Percentiles rank a stretch among this genome's conserved stretches.
phyloP scores from a whole-genome alignment of 2,113 vertebrate genomes.

The Acanthochromis polyacanthus region DNA sequence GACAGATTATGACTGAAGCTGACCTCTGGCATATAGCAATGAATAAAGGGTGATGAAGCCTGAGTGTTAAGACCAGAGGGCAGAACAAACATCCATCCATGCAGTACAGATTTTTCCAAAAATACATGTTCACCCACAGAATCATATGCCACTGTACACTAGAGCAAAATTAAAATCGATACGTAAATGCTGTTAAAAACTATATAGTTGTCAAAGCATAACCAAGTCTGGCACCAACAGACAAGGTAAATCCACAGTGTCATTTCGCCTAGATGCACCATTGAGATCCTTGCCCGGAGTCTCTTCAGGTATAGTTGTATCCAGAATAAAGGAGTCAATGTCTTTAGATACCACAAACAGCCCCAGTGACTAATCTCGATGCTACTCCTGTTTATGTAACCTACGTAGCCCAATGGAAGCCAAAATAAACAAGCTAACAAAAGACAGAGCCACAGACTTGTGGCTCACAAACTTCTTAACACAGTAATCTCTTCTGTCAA shows the following conservation, averaged over 20 bases:
- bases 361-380: not conserved
- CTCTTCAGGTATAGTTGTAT: too few species aligned
- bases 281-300: too few species aligned
- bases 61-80: slow-evolving; percentile 7
- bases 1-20: too few species aligned
- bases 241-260: too few species aligned
- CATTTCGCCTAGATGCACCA: too few species aligned
- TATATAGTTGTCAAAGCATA: too few species aligned
- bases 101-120: not conserved
- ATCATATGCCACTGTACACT: slow-evolving; percentile 1
- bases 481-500: not conserved
- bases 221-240: too few species aligned
- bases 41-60: slow-evolving; percentile 10
- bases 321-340: too few species aligned
- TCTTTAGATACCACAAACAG: too few species aligned
- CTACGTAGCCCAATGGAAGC: not conserved
- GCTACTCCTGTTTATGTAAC: not conserved
- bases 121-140: slow-evolving; percentile 22
- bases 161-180: not conserved
- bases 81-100: slow-evolving; percentile 22
- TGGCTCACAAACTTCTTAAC: slow-evolving; percentile 1
- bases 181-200: not conserved
- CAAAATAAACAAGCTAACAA: not conserved
- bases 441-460: not conserved
- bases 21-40: too few species aligned